Evolutionary conservation across 2,797 vertebrate species (phyloP), one percentile per base, ranked within the genome.

Genomic region (Liasis olivaceus): DNA sequence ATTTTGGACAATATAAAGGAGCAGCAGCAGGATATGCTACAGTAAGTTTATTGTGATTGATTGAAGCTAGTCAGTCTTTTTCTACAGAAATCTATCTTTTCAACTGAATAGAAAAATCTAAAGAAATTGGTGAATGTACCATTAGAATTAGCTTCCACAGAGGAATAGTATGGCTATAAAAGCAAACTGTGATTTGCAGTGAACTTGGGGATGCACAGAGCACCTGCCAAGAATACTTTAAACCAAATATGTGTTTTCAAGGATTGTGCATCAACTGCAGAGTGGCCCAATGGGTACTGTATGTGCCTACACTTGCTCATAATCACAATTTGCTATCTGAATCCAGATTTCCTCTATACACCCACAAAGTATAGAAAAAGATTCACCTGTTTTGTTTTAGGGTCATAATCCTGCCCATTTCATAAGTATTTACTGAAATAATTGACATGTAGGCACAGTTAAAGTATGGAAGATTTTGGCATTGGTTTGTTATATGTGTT

Each of bases 1-100:
- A 97, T 92, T 95, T 97, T 91, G 98, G 98, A 90, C 98, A 96
- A 95, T 97, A 94, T 90, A 97, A 97, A 94, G 97, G 97, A 94
- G 85, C 92, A 91, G 95, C 98, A 94, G 96, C 94, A 88, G 97
- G 97, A 93, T 96, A 90, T 93, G 96, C 96, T 92, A 97, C 85
- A 92, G 98, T 98, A 98, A 97, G 97, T 97, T 64, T 95, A 0
- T 89, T 91, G 5, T 66, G 12, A 81, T 15, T 87, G 5, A 51
- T 31, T 77, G 85, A 90, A 6, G 8, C 56, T 3, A 89, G 87
- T 7, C 20, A 60, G 11, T 28, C 51, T n/a, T 28, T 54, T 72
- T 89, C 11, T 31, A 54, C 36, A 36, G 28, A 51, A 92, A 91
- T 51, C 60, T 77, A 7, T 1, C 36, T 69, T 87, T 42, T 14